A percentile compares a stretch with the other conserved stretches of the same genome.
These are phyloP conservation scores for Hyles euphorbiae DNA, from an alignment of 1,140 invertebrate species.

Conservation along the genomic window DNA sequence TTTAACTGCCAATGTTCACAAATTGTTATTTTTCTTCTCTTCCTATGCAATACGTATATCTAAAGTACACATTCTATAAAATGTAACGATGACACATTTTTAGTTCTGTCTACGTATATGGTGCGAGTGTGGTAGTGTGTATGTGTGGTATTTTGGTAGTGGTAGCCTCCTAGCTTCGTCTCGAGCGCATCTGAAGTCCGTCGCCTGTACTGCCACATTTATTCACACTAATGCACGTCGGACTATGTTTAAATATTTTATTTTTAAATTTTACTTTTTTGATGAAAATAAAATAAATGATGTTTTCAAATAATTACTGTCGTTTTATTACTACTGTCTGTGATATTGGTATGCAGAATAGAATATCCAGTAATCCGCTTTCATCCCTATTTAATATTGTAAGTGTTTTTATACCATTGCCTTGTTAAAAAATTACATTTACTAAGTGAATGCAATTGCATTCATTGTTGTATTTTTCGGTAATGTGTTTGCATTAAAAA, in stretches of 20 bases:
- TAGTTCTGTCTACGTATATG: constrained; percentile 47
- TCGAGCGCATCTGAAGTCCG: constrained; percentile 16
- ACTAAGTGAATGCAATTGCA: no score
- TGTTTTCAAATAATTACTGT: constrained; percentile 64
- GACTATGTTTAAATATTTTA: constrained; percentile 72
- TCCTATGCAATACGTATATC: constrained; percentile 41
- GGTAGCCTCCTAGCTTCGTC: constrained; percentile 10
- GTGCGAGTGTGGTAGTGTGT: constrained; percentile 8
- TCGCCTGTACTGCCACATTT: constrained; percentile 30
- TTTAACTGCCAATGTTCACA: constrained; percentile 68
- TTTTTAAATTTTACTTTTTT: constrained; percentile 73
- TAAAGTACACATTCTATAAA: constrained; percentile 51
- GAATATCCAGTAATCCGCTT: background rate
- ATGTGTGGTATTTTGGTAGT: background rate
- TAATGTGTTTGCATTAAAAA: no score
- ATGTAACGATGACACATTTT: constrained; percentile 56
- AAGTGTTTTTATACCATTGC: no score
- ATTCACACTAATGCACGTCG: constrained; percentile 57
- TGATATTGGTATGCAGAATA: background rate
- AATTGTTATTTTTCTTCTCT: constrained; percentile 56
- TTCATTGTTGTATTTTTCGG: no score
- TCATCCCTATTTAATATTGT: no score
- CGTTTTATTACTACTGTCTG: constrained; percentile 26
- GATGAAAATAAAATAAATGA: constrained; percentile 73
- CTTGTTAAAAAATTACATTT: no score